phyloP scores from a whole-genome alignment of 1,140 invertebrate genomes.

The Agrypnia vestita region DNA sequence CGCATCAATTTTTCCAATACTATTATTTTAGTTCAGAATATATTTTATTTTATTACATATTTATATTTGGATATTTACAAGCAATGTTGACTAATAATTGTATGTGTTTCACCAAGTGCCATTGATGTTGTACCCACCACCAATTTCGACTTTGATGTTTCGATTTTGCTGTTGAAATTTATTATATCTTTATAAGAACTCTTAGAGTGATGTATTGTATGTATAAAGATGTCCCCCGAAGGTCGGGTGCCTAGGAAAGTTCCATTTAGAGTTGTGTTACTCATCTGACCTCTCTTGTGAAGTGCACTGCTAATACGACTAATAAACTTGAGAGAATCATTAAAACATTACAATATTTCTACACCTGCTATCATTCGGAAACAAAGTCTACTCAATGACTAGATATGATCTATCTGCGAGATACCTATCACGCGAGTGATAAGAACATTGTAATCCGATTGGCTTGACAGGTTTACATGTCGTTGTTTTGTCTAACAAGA shows the following conservation, averaged over 20 bases:
- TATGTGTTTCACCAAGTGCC: conserved; percentile 49
- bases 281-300: conserved; percentile 6
- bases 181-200: conserved; percentile 16
- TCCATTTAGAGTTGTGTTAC: conserved; percentile 7
- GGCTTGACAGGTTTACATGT: too few species aligned
- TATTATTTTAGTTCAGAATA: conserved; percentile 1
- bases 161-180: conserved; percentile 41
- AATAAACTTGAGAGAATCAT: too few species aligned
- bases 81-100: conserved; percentile 34
- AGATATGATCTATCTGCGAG: too few species aligned
- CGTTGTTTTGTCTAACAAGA: too few species aligned
- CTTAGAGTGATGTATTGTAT: conserved; percentile 20
- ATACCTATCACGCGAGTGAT: too few species aligned
- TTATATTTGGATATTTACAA: conserved; percentile 37
- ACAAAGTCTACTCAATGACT: too few species aligned
- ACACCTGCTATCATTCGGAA: too few species aligned
- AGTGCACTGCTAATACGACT: neutral
- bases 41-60: conserved; percentile 10
- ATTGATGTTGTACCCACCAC: conserved; percentile 50
- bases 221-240: neutral
- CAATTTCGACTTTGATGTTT: conserved; percentile 45
- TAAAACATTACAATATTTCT: too few species aligned
- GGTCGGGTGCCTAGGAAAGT: conserved; percentile 1
- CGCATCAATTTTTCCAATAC: conserved; percentile 5
- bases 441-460: too few species aligned